Base-by-base conservation (phyloP, 2,113 vertebrate genomes). In the Suricata suricatta region DNA sequence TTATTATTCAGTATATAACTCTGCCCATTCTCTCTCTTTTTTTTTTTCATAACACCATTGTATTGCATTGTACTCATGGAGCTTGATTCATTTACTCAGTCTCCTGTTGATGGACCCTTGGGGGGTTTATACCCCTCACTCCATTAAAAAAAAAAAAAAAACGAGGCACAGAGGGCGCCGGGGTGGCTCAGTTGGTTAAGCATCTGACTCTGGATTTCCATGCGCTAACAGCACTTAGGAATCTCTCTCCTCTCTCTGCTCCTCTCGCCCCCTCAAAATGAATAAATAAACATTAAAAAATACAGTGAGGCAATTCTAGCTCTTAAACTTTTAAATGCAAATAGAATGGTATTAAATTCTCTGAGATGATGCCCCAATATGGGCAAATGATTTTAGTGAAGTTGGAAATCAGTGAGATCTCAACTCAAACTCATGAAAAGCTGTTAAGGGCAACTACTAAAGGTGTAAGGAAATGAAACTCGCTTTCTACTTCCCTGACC, bases 261-360 rank as follows among this genome's bases (percentile, higher is more conserved):
- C 57, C 57, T 25, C 57, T 60, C 21, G 8, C 57, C 57, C 57
- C 21, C 21, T 60, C 57, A 60, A 60, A 60, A 60, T 60, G 23
- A 25, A 60, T 60, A 60, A 60, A 10, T 25, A 60, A 60, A 60
- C 3, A 47, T 77, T 47, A 77, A 47, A 77, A 64, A 44, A 77
- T 60, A 76, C 23, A 76, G 14, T 60, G 5, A 83, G 31, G 23
- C 15, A 95, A 76, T 88, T 72, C 29, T 74, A 71, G 68, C 74
- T 95, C 35, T 95, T 77, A 63, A 91, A 95, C 10, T 94, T 92
- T 87, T 80, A 94, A 87, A 76, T 87, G 25, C 19, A 94, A 89
- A 94, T 4, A 93, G 57, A 88, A 54, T 93, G 85, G 71, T 38
- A 90, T 63, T 90, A 94, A 96, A 71, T 54, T 41, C 50, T 92